Percentiles rank a stretch among this genome's conserved stretches.
Evolutionary conservation across 1,140 invertebrate genomes (phyloP).

Genomic region (Philaenus spumarius): DNA sequence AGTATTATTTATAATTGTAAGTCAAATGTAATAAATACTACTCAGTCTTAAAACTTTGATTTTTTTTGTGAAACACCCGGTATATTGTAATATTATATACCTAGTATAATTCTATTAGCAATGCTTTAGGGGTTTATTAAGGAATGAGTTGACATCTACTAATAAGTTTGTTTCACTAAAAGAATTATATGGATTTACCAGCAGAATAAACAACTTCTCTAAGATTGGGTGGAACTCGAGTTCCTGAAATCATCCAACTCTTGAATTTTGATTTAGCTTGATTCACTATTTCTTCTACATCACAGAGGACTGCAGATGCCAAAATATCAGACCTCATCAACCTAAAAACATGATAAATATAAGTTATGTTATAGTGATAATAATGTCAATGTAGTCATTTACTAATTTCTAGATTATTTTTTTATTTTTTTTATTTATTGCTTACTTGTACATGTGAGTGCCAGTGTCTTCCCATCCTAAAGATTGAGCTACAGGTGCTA

Average conservation of each 20-base stretch:
- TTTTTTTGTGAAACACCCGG: background rate
- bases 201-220: slow-evolving; percentile 65
- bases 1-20: too few relatives aligned
- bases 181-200: too few relatives aligned
- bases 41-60: too few relatives aligned
- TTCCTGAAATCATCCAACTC: slow-evolving; percentile 54
- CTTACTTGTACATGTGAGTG: slow-evolving; percentile 56
- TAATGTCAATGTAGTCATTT: background rate
- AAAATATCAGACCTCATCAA: slow-evolving; percentile 51
- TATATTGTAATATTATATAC: too few relatives aligned
- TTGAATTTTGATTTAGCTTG: slow-evolving; percentile 55
- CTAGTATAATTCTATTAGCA: background rate
- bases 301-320: slow-evolving; percentile 52
- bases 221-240: slow-evolving; percentile 58
- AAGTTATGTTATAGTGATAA: background rate
- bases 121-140: background rate
- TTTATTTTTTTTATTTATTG: background rate
- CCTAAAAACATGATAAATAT: slow-evolving; percentile 34
- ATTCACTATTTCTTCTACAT: slow-evolving; percentile 53
- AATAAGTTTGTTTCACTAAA: background rate
- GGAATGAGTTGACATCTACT: background rate
- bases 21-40: too few relatives aligned
- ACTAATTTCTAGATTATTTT: background rate
- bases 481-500: slow-evolving; percentile 51
- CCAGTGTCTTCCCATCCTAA: slow-evolving; percentile 62